phyloP scores from a whole-genome alignment of 2,113 vertebrate genomes.

The Atrichornis clamosus region DNA sequence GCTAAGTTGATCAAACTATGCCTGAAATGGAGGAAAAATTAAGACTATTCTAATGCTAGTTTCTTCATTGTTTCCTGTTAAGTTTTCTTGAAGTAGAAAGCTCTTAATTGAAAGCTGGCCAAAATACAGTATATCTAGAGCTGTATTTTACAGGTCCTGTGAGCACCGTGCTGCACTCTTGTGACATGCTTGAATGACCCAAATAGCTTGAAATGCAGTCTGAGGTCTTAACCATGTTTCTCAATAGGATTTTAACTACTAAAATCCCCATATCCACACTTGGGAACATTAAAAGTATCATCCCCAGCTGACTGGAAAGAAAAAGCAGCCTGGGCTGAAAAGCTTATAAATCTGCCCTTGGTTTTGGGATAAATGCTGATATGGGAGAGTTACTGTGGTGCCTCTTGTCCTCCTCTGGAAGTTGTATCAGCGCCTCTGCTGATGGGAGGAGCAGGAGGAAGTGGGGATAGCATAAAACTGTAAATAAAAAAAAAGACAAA shows the following conservation, averaged over 20 bases:
- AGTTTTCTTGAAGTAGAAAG: not conserved
- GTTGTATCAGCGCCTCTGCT: not conserved
- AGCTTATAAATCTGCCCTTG: not conserved
- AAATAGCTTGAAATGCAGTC: not conserved
- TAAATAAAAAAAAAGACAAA: not conserved
- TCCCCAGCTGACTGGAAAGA: not conserved
- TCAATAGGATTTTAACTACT: not conserved
- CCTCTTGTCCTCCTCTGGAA: not conserved
- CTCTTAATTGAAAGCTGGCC: not conserved
- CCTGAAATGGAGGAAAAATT: not conserved
- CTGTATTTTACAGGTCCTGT: not conserved
- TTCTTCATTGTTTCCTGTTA: not conserved
- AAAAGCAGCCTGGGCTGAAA: not conserved
- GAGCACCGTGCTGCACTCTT: not conserved
- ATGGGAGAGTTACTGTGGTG: not conserved
- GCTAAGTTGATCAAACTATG: rapidly evolving
- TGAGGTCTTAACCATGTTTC: not conserved
- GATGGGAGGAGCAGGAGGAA: not conserved
- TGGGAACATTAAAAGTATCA: not conserved
- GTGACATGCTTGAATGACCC: not conserved
- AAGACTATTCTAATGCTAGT: not conserved
- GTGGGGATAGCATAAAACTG: not conserved
- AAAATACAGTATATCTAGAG: not conserved
- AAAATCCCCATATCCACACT: not conserved
- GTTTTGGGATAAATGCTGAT: not conserved